phyloP scores from a whole-genome alignment of 1,140 invertebrate species.

The Nomia melanderi region DNA sequence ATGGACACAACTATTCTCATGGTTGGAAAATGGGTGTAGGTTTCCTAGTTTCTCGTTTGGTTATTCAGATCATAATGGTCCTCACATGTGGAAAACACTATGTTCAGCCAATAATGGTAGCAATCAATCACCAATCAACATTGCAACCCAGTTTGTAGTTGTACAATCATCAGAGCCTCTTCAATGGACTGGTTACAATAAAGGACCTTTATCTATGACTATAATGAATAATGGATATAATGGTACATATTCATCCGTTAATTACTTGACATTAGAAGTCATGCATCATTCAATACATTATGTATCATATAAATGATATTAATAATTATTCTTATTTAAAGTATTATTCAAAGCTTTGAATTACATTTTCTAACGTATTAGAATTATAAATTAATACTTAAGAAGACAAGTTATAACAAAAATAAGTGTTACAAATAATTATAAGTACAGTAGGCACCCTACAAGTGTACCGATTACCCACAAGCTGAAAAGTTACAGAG shows the following conservation, averaged over 20 bases:
- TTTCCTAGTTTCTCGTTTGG: conserved; percentile 38
- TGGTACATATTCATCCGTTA: conserved; percentile 47
- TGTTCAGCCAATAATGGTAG: conserved; percentile 57
- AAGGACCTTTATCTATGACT: conserved; percentile 61
- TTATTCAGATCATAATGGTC: conserved; percentile 67
- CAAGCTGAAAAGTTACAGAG: too few relatives aligned
- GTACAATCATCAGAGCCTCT: conserved; percentile 65
- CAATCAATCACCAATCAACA: conserved; percentile 77
- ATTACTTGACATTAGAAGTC: neutral
- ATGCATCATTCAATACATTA: too few relatives aligned
- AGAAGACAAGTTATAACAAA: too few relatives aligned
- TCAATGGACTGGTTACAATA: conserved; percentile 65
- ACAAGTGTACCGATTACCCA: too few relatives aligned
- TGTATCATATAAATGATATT: too few relatives aligned
- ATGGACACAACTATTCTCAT: conserved; percentile 59
- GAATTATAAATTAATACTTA: too few relatives aligned
- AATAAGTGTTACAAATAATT: too few relatives aligned
- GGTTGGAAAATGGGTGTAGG: conserved; percentile 14
- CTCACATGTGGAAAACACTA: conserved; percentile 72
- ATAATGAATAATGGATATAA: conserved; percentile 69
- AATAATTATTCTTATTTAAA: too few relatives aligned
- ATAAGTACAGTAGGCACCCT: too few relatives aligned
- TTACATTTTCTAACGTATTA: too few relatives aligned
- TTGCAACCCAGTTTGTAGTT: conserved; percentile 62
- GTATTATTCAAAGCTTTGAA: too few relatives aligned